Base-by-base conservation (phyloP, 2,113 vertebrate species). In the Microtus montanus region DNA sequence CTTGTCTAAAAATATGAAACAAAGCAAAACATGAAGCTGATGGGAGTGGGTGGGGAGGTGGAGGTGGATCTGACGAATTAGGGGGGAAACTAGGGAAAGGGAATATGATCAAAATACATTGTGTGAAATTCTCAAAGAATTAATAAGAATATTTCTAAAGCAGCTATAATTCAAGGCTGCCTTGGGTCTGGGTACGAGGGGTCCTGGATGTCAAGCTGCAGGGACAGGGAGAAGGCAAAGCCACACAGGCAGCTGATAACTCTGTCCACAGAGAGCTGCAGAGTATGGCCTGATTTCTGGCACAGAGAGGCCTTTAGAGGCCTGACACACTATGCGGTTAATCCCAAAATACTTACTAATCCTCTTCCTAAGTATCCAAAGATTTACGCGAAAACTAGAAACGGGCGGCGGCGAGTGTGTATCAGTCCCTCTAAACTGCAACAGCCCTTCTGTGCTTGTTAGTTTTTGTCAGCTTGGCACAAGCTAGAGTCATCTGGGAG, bases 341-440 rank as follows among this genome's bases (percentile, higher is more conserved):
- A 1, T n/a, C 19, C 1, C 22, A 35, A 28, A 44, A 24, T 28
- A 9, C 15, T 26, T 5, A 5, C 33, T 49, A 28, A 0, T 41
- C 75, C 33, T 24, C 71, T 87, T 74, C 12, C 35, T 63, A 38
- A 47, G 54, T 66, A 22, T 58, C 38, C 35, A 6, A 2, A 6
- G 13, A 44, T 20, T 68, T 17, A 82, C 7, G 0, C 0, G 64
- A 17, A 77, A 30, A 8, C 70, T 7, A 15, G n/a, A 61, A 0
- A 33, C 17, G 17, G 74, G 13, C 3, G 35, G 35, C 8, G 14
- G 52, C 20, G 1, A 7, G 20, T 82, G 26, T 58, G 58, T 58
- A 4, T 14, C n/a, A 15, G 61, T 15, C 79, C n/a, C n/a, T 61
- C 54, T n/a, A 61, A 41, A 61, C 4, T 15, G n/a, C 38, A 83